Evolutionary conservation across 2,888 invertebrate species (phyloP), one percentile per base, ranked within the genome.

Genomic region (Selenia dentaria): DNA sequence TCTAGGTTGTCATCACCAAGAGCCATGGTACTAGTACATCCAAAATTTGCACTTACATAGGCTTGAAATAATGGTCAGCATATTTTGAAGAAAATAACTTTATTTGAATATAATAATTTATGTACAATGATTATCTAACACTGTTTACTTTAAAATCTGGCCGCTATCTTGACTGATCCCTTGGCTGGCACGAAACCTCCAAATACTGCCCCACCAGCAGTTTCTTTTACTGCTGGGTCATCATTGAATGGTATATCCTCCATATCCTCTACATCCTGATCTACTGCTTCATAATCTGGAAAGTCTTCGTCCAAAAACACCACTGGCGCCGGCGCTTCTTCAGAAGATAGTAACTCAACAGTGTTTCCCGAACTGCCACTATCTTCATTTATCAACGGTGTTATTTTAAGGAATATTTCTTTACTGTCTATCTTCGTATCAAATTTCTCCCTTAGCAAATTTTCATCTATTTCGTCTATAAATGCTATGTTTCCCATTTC

Each of bases 91-190:
- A n/a, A n/a, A n/a, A n/a, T n/a, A n/a, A n/a, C n/a, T n/a, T n/a
- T n/a, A n/a, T n/a, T n/a, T n/a, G n/a, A n/a, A n/a, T n/a, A n/a
- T n/a, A n/a, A n/a, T n/a, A n/a, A n/a, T n/a, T n/a, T n/a, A n/a
- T n/a, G n/a, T n/a, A n/a, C n/a, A n/a, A n/a, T n/a, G n/a, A n/a
- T n/a, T n/a, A n/a, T n/a, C n/a, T n/a, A 16, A 2, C 16, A 16
- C 3, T 16, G 16, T 3, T 31, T 11, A n/a, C 1, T 31, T 56
- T 34, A 62, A 51, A 41, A 62, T 35, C 13, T 47, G 1, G 51
- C 51, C 6, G 44, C 44, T 37, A 62, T 55, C 0, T 29, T 47
- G 8, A 62, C 44, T 24, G 37, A 35, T 0, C 62, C 62, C 16
- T 33, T 34, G 0, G 51, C 54, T 10, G 56, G 52, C 9, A 60